Percentiles rank a stretch among this genome's conserved stretches.
phyloP scores from a whole-genome alignment of 2,797 vertebrate genomes.

The Zenarchopterus dispar region DNA sequence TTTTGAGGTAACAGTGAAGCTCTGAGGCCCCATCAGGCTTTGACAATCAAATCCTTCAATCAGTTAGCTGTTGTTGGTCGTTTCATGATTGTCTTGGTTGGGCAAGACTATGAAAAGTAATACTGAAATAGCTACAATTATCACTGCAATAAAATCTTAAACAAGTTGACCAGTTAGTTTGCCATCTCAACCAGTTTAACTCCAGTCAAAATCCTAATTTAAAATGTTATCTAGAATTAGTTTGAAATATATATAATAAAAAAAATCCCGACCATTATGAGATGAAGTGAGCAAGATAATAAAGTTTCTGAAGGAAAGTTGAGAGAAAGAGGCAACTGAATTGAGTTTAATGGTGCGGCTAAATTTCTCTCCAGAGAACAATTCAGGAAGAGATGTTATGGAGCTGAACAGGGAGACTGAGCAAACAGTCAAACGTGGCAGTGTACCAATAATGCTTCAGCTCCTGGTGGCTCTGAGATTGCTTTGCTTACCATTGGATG shows the following conservation, averaged over 20 bases:
- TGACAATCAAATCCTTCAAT: no score
- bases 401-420: not conserved
- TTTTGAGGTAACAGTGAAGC: no score
- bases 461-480: no score
- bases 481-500: no score
- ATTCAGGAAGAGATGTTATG: not conserved
- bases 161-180: no score
- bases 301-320: not conserved
- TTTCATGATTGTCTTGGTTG: no score
- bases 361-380: conserved; percentile 1
- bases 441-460: not conserved
- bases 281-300: not conserved
- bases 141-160: no score
- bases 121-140: no score
- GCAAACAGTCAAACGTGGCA: not conserved
- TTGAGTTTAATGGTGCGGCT: not conserved
- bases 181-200: no score
- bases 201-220: not conserved
- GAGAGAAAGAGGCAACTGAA: not conserved
- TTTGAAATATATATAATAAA: not conserved
- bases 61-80: no score
- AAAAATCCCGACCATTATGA: not conserved
- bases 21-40: no score
- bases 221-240: not conserved
- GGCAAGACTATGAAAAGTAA: no score